Evolutionary conservation across 1,140 invertebrate genomes (phyloP), one percentile per base, ranked within the genome.

Genomic region (Tetramorium simillimum): DNA sequence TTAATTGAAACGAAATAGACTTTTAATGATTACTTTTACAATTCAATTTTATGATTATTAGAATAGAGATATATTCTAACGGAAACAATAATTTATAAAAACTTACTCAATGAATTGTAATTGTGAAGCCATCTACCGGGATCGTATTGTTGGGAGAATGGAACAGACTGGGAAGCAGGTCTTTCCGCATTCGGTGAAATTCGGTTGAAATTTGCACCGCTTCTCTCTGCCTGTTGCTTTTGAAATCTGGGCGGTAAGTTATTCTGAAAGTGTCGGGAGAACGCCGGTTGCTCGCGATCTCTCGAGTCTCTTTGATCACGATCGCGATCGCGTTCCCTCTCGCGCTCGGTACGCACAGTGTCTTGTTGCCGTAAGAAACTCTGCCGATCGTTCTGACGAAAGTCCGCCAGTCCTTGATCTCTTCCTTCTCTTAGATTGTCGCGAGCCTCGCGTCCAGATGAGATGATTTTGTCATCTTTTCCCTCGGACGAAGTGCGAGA

Each of bases 211-310:
- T 90, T 89, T 33, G 90, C 86, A 95, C 91, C 93, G 93, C 90
- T 95, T 95, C 92, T 95, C 91, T 96, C 88, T 75, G 91, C 94
- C 90, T 97, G 97, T 90, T 98, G 97, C 91, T 97, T 98, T 92
- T 98, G 97, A 94, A 99, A 98, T 60, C 98, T 96, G 53, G 98
- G 98, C 49, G 98, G 98, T 88, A 99, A 96, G 95, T 98, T 97
- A 65, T 96, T 96, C 93, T 98, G 97, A 93, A 97, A 98, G 67
- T 96, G 96, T 90, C 97, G 96, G 12, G 97, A 97, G 91, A 97
- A 97, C 14, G 95, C 96, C 2, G 96, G 93, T 40, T 95, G 93
- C 14, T 95, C 94, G 60, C 94, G 92, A 84, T 95, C 94, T 43
- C 93, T 91, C 18, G 88, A 93, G 77, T 93, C 94, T 87, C 92